Base-by-base conservation (phyloP, 2,797 vertebrate species). In the Cyprinella venusta region DNA sequence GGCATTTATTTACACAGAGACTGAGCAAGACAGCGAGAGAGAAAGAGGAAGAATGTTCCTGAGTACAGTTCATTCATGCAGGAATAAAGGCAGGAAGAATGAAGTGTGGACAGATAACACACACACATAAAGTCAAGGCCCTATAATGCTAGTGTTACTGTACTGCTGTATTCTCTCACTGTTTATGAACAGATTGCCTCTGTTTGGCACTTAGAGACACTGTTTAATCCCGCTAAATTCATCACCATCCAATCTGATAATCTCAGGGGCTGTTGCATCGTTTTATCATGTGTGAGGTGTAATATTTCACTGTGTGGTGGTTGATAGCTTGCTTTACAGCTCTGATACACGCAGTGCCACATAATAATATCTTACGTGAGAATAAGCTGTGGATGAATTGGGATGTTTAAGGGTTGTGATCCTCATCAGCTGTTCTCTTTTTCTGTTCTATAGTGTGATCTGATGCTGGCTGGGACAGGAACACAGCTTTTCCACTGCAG, bases 41-140 rank as follows among this genome's bases (percentile, higher is more conserved):
- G 24, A 71, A 26, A 74, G 24, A 79, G 75, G 18, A 79, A 72
- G 76, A 84, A 72, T 76, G 42, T 82, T 68, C 50, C 63, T 24
- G 63, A 68, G 50, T 48, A 76, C 72, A 68, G 50, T 59, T 82
- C 81, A 82, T 82, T 82, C 81, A 76, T 82, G 63, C 81, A 68
- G 36, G 50, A 76, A 76, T 82, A 63, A 84, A 63, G 30, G 81
- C 72, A 71, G 76, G 65, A 71, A 42, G 59, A 79, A 84, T 21
- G 18, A 54, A 80, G 36, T 75, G 69, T 67, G 16, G 36, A 33
- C 26, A 48, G 26, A 74, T 68, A 8, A 69, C 9, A 54, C n/a
- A 72, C 48, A 78, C 36, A 54, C 26, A 68, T 7, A 45, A n/a
- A 78, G 42, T 64, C 59, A 78, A 15, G 13, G 76, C 61, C 40